Evolutionary conservation across 2,113 vertebrate genomes (phyloP).

Genomic region (Otolemur garnettii): DNA sequence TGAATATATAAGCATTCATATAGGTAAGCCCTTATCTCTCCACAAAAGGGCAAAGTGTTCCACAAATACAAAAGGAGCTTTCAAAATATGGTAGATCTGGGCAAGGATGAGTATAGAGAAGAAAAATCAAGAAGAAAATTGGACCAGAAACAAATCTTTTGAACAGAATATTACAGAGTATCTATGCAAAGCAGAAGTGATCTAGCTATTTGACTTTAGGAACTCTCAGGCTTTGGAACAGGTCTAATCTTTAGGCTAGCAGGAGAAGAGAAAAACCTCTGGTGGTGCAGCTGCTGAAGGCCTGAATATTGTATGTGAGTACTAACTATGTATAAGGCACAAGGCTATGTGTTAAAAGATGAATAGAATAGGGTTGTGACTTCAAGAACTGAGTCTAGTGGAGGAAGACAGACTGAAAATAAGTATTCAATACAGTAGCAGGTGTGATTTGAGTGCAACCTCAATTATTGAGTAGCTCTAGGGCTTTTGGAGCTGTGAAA

Average conservation of each 20-base stretch:
- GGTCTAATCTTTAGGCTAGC: background rate
- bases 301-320: slow-evolving; percentile 22
- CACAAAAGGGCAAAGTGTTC: slow-evolving; percentile 37
- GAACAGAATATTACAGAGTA: slow-evolving; percentile 58
- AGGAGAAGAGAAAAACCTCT: slow-evolving; percentile 16
- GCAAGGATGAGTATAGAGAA: slow-evolving; percentile 2
- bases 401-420: slow-evolving; percentile 26
- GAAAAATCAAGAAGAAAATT: slow-evolving; percentile 48
- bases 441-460: slow-evolving; percentile 20
- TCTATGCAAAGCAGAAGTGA: slow-evolving; percentile 42
- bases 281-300: slow-evolving; percentile 26
- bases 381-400: slow-evolving; percentile 55
- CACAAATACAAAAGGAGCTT: slow-evolving; percentile 55
- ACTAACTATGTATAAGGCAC: slow-evolving; percentile 2
- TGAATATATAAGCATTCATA: slow-evolving; percentile 16
- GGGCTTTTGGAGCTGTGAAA: background rate
- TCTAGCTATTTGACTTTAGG: background rate
- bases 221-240: slow-evolving; percentile 17
- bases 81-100: background rate
- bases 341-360: slow-evolving; percentile 23
- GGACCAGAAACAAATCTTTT: slow-evolving; percentile 23
- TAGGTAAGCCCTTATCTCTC: background rate
- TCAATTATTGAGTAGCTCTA: slow-evolving; percentile 41
- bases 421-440: slow-evolving; percentile 27
- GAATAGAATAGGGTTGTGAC: slow-evolving; percentile 37